Evolutionary conservation across 2,113 vertebrate species (phyloP).

Genomic region (Microcebus tavaratra): DNA sequence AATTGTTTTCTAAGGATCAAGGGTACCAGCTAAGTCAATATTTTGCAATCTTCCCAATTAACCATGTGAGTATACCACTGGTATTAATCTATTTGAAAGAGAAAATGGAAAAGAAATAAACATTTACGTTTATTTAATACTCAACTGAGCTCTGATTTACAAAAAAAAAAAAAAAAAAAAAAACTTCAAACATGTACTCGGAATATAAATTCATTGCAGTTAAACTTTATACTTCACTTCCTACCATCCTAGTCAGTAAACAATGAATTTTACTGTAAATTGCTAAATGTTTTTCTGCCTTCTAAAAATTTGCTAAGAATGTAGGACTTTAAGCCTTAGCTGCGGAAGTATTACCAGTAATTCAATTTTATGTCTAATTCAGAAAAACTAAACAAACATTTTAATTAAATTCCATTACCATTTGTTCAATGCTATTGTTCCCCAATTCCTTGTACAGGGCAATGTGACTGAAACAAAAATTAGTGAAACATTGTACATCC

Average conservation of each 20-base stretch:
- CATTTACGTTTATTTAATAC: not conserved
- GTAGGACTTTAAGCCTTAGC: not conserved
- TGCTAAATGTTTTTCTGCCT: not conserved
- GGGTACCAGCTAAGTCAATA: not conserved
- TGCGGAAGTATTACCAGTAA: not conserved
- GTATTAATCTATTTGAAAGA: conserved; percentile 21
- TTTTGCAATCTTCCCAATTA: conserved; percentile 14
- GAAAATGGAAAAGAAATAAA: not conserved
- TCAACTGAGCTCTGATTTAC: not conserved
- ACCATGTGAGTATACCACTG: not conserved
- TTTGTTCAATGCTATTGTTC: not conserved
- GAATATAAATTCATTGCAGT: not conserved
- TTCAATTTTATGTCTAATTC: not conserved
- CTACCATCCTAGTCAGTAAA: conserved; percentile 38
- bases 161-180: not conserved
- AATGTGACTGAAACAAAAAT: not conserved
- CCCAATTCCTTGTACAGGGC: not conserved
- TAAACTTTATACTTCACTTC: conserved; percentile 17
- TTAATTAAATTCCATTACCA: not conserved
- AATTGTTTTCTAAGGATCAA: not conserved
- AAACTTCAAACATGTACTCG: not conserved
- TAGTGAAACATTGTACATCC: not conserved
- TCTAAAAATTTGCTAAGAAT: not conserved
- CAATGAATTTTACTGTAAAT: not conserved
- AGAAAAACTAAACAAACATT: not conserved